Evolutionary conservation across 35 echinoderm and acorn worm genomes (phyloP).

Genomic region (Lytechinus pictus): DNA sequence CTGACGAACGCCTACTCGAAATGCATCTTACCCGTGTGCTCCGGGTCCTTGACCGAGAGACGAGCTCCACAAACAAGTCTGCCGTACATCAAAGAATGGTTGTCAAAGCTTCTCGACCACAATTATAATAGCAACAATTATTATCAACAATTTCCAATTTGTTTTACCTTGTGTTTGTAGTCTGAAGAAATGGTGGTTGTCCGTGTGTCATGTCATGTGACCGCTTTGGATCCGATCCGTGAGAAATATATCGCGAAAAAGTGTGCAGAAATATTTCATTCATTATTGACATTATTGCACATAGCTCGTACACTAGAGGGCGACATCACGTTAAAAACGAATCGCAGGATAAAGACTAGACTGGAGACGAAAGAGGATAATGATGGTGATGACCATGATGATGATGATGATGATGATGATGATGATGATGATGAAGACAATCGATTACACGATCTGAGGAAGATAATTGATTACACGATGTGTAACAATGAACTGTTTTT

Average conservation of each 20-base stretch:
- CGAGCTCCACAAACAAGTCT: background rate
- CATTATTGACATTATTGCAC: background rate
- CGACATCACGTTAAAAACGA: background rate
- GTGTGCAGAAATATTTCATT: constrained; percentile 13
- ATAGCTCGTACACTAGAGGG: background rate
- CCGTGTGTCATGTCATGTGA: background rate
- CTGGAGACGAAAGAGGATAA: too few species aligned
- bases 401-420: background rate
- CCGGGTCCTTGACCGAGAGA: background rate
- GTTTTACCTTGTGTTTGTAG: background rate
- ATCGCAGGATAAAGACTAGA: background rate
- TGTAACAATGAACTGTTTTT: too few species aligned
- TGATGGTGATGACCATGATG: too few species aligned
- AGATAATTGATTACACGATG: too few species aligned
- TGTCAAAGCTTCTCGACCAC: background rate
- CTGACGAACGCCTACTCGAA: background rate
- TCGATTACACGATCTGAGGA: too few species aligned
- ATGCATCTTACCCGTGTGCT: background rate
- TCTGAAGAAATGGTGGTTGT: background rate
- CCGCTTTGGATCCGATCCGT: background rate
- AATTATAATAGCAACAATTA: background rate
- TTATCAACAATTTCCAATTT: background rate
- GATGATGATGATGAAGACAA: too few species aligned
- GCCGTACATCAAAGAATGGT: background rate
- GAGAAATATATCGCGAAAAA: background rate